Evolutionary conservation across 1,140 invertebrate species (phyloP).

Genomic region (Bombus soroeensis): DNA sequence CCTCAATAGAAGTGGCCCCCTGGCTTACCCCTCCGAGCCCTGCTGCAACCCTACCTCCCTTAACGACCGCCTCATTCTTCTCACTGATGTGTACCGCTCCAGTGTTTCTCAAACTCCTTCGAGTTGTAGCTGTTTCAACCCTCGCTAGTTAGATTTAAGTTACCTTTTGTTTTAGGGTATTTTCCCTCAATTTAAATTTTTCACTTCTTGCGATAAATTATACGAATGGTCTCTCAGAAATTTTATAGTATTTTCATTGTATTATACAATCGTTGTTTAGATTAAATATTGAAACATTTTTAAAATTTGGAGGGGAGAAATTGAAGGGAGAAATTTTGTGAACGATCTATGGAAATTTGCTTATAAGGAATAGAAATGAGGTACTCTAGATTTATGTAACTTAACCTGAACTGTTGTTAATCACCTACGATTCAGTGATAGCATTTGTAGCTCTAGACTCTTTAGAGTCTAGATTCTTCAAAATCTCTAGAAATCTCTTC

Average conservation of each 20-base stretch:
- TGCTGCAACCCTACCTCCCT: conserved; percentile 8
- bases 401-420: too few species aligned
- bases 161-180: not conserved
- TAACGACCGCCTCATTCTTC: conserved; percentile 9
- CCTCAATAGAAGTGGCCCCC: conserved; percentile 29
- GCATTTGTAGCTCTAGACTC: too few species aligned
- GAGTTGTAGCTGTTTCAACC: not conserved
- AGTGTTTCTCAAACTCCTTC: conserved; percentile 16
- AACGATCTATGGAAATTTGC: too few species aligned
- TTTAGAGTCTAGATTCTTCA: not conserved
- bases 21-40: conserved; percentile 1
- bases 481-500: too few species aligned
- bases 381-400: too few species aligned
- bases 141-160: not conserved
- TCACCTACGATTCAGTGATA: too few species aligned
- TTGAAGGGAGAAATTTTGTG: too few species aligned
- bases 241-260: not conserved
- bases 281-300: not conserved
- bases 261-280: not conserved
- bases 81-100: not conserved
- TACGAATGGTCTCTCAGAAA: not conserved
- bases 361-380: too few species aligned
- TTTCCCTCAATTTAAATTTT: too few species aligned
- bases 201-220: not conserved
- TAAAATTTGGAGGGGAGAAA: not conserved